Base-by-base conservation (phyloP, 35 echinoderm and acorn worm species). In the Diadema setosum region DNA sequence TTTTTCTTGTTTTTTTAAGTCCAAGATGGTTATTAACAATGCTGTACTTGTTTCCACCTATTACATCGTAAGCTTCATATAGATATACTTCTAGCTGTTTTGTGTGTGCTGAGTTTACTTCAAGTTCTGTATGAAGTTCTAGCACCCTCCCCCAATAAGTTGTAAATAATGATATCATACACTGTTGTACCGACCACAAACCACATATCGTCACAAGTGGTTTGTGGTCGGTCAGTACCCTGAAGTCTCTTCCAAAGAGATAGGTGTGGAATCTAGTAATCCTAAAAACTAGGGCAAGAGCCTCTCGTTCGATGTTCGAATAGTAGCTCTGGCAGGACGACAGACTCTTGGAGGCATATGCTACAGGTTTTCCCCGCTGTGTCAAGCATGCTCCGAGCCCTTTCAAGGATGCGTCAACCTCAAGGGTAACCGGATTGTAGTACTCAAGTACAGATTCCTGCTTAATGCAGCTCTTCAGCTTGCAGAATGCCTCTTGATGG, bases 301-400 rank as follows among this genome's bases (percentile, higher is more conserved):
- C 60, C 73, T 92, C 90, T 26, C 85, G n/a, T 48, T 93, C 91
- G 17, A 87, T 91, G 39, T 93, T 81, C 8, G 84, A 87, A 78
- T 93, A 93, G 27, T 88, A 59, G 30, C 45, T 18, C 39, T 93
- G 84, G 36, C 61, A 70, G 18, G 69, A 14, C 40, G 85, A 93
- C 2, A 89, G 91, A 26, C 46, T 88, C 73, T 93, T 89, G 4
- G 90, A 92, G 11, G 90, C 84, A 42, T 91, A 94, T 31, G 92
- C 87, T 33, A 94, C 82, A 27, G 87, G 81, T 84, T 76, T 83
- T 24, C 45, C 81, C n/a, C n/a, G n/a, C n/a, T n/a, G n/a, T n/a
- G n/a, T n/a, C n/a, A n/a, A n/a, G n/a, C n/a, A n/a, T n/a, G n/a
- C n/a, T n/a, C n/a, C n/a, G n/a, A n/a, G n/a, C n/a, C n/a, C n/a